phyloP scores from a whole-genome alignment of 2,113 vertebrate genomes.

The Heterocephalus glaber region DNA sequence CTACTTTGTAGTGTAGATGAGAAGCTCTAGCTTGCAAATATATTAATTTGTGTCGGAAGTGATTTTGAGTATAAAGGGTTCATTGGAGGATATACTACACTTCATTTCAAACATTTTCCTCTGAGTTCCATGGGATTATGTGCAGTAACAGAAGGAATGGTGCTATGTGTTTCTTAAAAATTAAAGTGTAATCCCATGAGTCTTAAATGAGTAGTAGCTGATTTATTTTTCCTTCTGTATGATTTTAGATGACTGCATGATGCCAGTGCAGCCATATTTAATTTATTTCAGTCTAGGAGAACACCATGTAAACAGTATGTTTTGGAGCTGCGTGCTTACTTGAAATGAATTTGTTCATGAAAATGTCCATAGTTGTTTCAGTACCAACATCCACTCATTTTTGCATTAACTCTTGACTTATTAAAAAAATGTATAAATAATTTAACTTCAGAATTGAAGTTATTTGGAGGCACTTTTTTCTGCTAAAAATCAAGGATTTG shows the following conservation, averaged over 20 bases:
- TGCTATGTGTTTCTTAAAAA: background rate
- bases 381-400: background rate
- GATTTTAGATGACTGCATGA: background rate
- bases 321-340: background rate
- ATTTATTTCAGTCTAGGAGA: background rate
- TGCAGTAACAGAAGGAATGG: background rate
- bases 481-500: background rate
- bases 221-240: background rate
- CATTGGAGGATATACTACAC: background rate
- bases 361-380: background rate
- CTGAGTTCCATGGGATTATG: background rate
- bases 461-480: background rate
- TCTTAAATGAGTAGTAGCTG: background rate
- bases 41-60: background rate
- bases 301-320: background rate
- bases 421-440: background rate
- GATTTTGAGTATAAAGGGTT: background rate
- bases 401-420: background rate
- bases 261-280: background rate
- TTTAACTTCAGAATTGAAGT: background rate
- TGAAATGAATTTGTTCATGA: background rate
- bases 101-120: background rate
- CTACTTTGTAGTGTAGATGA: background rate
- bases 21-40: background rate
- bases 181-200: background rate